Evolutionary conservation across 2,113 vertebrate species (phyloP).

Genomic region (Balaeniceps rex): DNA sequence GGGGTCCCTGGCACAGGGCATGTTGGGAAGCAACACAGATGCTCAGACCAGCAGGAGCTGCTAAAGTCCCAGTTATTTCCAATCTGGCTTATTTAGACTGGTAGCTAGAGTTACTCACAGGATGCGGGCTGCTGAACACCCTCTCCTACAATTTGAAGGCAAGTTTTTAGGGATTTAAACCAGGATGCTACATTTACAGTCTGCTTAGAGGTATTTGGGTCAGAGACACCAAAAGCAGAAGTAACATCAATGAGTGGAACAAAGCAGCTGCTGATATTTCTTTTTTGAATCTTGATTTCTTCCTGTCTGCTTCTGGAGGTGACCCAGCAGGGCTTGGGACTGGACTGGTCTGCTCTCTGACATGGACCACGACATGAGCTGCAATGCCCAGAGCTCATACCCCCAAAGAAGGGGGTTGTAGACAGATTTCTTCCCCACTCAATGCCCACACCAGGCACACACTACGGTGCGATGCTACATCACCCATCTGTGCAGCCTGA

Average conservation of each 20-base stretch:
- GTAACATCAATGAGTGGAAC: neutral
- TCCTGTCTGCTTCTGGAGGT: neutral
- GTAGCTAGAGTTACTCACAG: neutral
- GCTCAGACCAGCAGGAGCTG: neutral
- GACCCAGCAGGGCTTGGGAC: neutral
- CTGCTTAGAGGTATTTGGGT: neutral
- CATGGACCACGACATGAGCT: neutral
- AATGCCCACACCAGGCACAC: neutral
- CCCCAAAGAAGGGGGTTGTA: neutral
- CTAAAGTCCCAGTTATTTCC: neutral
- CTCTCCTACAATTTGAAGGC: neutral
- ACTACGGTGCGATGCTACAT: too few species aligned
- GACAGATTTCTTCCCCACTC: accelerated
- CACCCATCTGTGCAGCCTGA: neutral
- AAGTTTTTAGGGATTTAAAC: neutral
- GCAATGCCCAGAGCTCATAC: neutral
- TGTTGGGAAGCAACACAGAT: neutral
- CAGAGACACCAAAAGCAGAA: neutral
- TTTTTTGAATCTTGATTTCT: neutral
- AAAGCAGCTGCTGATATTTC: neutral
- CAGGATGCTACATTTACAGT: neutral
- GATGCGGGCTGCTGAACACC: neutral
- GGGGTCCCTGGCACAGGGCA: neutral
- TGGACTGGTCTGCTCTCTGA: neutral
- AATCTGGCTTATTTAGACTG: neutral